Percentiles rank a stretch among this genome's conserved stretches.
These are phyloP conservation scores for Lasius platythorax DNA, from an alignment of 2,888 invertebrate genomes.

Conservation along the genomic window DNA sequence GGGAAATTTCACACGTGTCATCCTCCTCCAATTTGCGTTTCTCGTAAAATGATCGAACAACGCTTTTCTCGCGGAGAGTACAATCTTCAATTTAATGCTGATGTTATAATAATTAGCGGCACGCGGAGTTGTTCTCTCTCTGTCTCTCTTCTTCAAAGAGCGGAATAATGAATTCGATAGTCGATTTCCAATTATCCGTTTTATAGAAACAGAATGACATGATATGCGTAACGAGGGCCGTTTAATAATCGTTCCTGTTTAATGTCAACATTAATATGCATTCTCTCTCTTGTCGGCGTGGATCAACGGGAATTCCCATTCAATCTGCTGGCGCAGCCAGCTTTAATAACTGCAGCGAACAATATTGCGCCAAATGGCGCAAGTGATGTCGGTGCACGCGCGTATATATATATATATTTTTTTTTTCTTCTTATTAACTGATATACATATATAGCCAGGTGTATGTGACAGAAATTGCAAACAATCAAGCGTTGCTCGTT, in stretches of 20 bases:
- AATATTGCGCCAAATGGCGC: constrained; percentile 46
- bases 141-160: background rate
- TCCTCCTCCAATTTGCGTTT: background rate
- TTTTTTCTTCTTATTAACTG: constrained; percentile 40
- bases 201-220: constrained; percentile 40
- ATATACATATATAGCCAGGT: background rate
- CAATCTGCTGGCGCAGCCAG: constrained; percentile 34
- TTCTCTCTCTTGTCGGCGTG: constrained; percentile 37
- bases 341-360: constrained; percentile 33
- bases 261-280: constrained; percentile 57
- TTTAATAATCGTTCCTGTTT: constrained; percentile 65
- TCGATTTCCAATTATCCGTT: constrained; percentile 59
- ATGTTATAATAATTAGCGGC: constrained; percentile 6
- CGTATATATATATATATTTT: background rate
- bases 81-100: background rate
- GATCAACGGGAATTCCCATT: constrained; percentile 61
- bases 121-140: background rate
- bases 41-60: background rate
- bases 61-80: background rate
- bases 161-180: constrained; percentile 55
- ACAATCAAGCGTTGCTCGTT: background rate
- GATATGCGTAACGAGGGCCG: constrained; percentile 57
- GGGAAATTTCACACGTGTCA: constrained; percentile 15
- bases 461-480: background rate
- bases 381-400: constrained; percentile 42